Conservation (phyloP, 2,113 vertebrate genomes). For the Phalacrocorax aristotelis region DNA sequence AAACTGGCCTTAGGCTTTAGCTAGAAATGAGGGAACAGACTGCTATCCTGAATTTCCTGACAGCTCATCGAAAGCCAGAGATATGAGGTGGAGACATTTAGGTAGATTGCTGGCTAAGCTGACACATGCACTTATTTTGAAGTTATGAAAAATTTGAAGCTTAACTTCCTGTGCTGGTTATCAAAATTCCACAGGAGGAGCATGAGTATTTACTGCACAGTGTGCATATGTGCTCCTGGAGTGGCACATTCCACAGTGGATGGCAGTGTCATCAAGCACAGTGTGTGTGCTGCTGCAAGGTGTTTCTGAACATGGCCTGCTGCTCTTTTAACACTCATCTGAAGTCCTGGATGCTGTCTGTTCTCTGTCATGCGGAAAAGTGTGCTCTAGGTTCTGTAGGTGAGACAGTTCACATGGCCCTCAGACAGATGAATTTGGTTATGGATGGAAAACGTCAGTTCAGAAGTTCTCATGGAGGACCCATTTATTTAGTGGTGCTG, state of each 20-base stretch:
- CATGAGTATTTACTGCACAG: background rate
- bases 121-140: background rate
- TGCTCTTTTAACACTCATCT: background rate
- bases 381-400: background rate
- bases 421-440: background rate
- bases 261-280: background rate
- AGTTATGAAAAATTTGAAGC: background rate
- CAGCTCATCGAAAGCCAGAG: background rate
- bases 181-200: background rate
- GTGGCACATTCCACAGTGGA: background rate
- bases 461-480: background rate
- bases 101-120: background rate
- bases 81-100: background rate
- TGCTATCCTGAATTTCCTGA: background rate
- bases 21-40: background rate
- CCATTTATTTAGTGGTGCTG: background rate
- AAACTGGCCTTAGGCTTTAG: background rate
- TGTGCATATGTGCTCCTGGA: background rate
- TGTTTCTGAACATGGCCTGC: background rate
- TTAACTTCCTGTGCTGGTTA: background rate
- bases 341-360: background rate
- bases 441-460: background rate
- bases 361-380: background rate
- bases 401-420: background rate
- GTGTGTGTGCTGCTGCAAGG: background rate